Evolutionary conservation across 2,113 vertebrate species (phyloP), one percentile per base, ranked within the genome.

Genomic region (Oreochromis tanganicae): DNA sequence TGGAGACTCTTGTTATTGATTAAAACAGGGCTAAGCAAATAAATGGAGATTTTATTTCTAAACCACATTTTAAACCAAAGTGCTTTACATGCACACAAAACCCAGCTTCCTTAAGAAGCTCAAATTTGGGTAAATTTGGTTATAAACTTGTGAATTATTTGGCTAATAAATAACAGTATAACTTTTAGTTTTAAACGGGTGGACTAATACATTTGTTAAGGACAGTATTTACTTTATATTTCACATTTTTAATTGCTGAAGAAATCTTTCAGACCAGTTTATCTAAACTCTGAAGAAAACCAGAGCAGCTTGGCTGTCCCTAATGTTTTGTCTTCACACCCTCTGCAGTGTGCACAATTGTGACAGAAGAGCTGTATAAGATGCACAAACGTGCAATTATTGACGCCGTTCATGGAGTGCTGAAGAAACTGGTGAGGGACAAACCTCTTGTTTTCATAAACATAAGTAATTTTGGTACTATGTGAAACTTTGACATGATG

Each of bases 371-470:
- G 10, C 82, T 95, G 43, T 94, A 79, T 21, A 79, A 93, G n/a
- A 36, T 80, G 11, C 95, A 96, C 92, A 89, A 90, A 63, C 80
- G 46, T 9, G 19, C 11, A 1, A 82, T 96, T 1, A 5, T 9
- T 3, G 85, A 92, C 0, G 91, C 89, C 0, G 88, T 96, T 38
- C 27, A 90, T 32, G 1, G 81, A 5, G 90, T 94, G n/a, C 86
- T 91, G n/a, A 88, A 82, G n/a, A 83, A 21, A 34, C 86, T 96
- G 94, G 96, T 96, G 81, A 88, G 83, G n/a, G 48, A 36, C 9
- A 13, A 34, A 52, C 24, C 4, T 38, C 34, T 13, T 11, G 21
- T 78, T 50, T 4, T 78, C 9, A 4, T 48, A n/a, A 3, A 4
- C 19, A 12, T 1, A 4, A 81, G 6, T 66, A 0, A 46, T 46